Percentiles rank a stretch among this genome's conserved stretches.
phyloP scores from a whole-genome alignment of 2,113 vertebrate genomes.

The Piliocolobus tephrosceles region DNA sequence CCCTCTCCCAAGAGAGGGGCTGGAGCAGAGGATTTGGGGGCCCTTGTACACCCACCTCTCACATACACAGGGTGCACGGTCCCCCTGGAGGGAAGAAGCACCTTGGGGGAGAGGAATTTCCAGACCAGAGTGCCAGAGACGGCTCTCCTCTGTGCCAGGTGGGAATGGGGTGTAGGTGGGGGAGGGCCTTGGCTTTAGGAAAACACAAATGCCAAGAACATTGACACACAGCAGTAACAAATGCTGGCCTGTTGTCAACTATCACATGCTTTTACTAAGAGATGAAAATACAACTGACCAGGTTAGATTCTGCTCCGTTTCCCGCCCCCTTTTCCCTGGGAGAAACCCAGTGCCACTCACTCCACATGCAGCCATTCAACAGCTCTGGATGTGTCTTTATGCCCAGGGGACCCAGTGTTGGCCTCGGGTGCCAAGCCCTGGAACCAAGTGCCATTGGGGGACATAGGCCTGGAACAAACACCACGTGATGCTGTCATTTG shows the following conservation, averaged over 20 bases:
- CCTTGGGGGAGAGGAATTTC: background rate
- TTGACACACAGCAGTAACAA: no score
- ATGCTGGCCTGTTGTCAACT: background rate
- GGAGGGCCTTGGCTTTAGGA: background rate
- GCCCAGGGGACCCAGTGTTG: background rate
- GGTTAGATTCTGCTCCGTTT: no score
- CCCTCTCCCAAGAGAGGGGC: background rate
- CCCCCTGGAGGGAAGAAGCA: background rate
- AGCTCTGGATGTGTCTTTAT: no score
- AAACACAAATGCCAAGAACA: background rate
- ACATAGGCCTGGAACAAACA: background rate
- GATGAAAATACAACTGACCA: background rate
- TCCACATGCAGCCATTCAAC: background rate
- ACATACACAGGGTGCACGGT: background rate
- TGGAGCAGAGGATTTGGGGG: background rate
- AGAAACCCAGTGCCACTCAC: background rate
- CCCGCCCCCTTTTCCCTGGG: background rate
- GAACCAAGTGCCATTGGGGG: background rate
- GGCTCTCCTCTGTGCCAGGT: background rate
- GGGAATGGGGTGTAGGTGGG: accelerated
- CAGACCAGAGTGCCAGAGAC: background rate
- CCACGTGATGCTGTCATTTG: accelerated
- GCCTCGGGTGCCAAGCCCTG: background rate
- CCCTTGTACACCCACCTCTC: accelerated
- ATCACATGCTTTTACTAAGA: background rate